phyloP scores from a whole-genome alignment of 1,140 invertebrate genomes.

The Lerema accius region DNA sequence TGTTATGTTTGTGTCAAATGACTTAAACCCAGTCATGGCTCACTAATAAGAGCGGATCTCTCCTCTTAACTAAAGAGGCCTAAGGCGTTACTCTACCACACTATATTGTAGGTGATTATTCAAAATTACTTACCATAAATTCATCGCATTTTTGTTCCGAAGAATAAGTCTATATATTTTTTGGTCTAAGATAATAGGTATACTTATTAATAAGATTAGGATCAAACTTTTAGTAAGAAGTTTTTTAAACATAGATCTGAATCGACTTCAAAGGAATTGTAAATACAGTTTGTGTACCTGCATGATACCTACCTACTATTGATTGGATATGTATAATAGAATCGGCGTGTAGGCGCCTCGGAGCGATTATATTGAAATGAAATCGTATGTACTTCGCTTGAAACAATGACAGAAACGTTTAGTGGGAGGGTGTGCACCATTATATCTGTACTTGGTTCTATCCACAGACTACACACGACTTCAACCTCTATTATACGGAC shows the following conservation, averaged over 20 bases:
- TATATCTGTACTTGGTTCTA: conserved; percentile 16
- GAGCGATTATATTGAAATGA: conserved; percentile 70
- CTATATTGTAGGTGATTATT: too few species aligned
- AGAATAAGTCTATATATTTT: too few species aligned
- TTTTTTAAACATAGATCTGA: not conserved
- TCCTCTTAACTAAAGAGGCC: too few species aligned
- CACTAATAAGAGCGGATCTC: too few species aligned
- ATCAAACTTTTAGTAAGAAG: too few species aligned
- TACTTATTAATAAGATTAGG: too few species aligned
- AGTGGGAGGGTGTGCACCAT: conserved; percentile 57
- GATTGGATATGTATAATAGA: conserved; percentile 56
- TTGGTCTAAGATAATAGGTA: too few species aligned
- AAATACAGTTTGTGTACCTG: conserved; percentile 3
- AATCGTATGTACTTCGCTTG: conserved; percentile 51
- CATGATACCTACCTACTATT: conserved; percentile 22
- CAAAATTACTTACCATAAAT: too few species aligned
- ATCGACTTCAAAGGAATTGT: conserved; percentile 22
- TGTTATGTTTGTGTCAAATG: too few species aligned
- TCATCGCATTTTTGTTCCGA: too few species aligned
- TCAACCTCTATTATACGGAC: conserved; percentile 1
- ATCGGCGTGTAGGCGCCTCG: conserved; percentile 60
- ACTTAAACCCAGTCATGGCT: too few species aligned
- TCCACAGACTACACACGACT: conserved; percentile 5
- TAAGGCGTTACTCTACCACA: too few species aligned
- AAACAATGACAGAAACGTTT: conserved; percentile 68